phyloP scores from a whole-genome alignment of 2,888 invertebrate genomes.

The Spisula solida region DNA sequence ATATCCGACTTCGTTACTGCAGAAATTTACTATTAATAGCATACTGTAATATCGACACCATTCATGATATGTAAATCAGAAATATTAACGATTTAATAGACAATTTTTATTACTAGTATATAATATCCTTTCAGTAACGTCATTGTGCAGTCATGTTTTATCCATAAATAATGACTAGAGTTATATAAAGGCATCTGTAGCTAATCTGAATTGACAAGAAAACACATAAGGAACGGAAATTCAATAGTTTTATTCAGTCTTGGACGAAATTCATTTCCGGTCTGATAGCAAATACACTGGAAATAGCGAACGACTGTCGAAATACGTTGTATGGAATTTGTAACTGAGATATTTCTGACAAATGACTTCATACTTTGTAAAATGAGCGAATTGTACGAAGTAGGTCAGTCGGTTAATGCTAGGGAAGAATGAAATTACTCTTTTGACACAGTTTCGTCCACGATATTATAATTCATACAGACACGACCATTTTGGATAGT shows the following conservation, averaged over 20 bases:
- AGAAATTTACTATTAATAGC: too few species aligned
- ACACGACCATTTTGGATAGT: too few species aligned
- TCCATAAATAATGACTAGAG: too few species aligned
- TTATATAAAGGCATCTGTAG: too few species aligned
- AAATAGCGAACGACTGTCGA: background rate
- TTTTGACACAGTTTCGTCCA: background rate
- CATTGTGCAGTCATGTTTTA: too few species aligned
- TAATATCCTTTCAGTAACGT: background rate
- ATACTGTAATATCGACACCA: too few species aligned
- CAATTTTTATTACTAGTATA: too few species aligned
- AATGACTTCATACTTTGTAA: background rate
- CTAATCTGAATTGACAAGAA: background rate
- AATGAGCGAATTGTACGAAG: background rate
- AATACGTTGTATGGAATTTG: too few species aligned
- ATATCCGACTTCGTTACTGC: too few species aligned
- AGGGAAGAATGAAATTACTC: background rate
- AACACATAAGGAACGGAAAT: background rate
- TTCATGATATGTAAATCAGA: too few species aligned
- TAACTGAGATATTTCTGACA: background rate
- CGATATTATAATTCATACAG: background rate
- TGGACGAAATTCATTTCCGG: constrained; percentile 7
- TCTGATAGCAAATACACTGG: background rate
- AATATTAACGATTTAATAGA: too few species aligned
- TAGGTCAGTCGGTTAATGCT: background rate
- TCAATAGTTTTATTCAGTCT: background rate